Conservation (phyloP, 2,888 invertebrate genomes). For the Pollenia amentaria region DNA sequence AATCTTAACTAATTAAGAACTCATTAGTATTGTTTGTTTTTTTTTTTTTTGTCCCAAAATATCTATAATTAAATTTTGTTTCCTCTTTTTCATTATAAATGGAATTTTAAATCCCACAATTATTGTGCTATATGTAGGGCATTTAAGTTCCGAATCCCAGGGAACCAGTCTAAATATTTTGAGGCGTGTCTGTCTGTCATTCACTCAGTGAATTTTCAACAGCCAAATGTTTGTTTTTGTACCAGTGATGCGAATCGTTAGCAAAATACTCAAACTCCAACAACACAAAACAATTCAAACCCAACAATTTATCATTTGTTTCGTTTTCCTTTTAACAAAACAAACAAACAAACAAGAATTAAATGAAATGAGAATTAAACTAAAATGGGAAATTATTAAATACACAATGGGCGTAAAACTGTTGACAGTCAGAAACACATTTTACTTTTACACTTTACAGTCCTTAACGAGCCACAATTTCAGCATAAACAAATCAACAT, state of each 20-base stretch:
- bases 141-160: conserved; percentile 13
- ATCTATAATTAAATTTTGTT: conserved; percentile 48
- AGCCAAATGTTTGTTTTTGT: conserved; percentile 47
- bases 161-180: conserved; percentile 26
- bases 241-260: conserved; percentile 66
- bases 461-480: conserved; percentile 74
- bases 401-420: conserved; percentile 76
- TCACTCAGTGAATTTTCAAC: conserved; percentile 54
- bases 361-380: conserved; percentile 68
- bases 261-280: conserved; percentile 45
- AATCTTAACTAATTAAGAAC: conserved; percentile 75
- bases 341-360: conserved; percentile 10
- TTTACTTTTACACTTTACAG: conserved; percentile 72
- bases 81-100: conserved; percentile 31
- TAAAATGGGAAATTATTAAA: conserved; percentile 75
- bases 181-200: conserved; percentile 66
- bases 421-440: conserved; percentile 76
- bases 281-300: conserved; percentile 45
- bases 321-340: conserved; percentile 37
- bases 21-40: conserved; percentile 74
- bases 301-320: conserved; percentile 65
- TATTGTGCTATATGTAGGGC: conserved; percentile 26
- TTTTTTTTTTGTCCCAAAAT: not conserved
- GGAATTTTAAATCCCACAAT: conserved; percentile 38
- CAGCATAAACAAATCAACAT: conserved; percentile 72